Evolutionary conservation across 2,113 vertebrate genomes (phyloP).

Genomic region (Alligator mississippiensis): DNA sequence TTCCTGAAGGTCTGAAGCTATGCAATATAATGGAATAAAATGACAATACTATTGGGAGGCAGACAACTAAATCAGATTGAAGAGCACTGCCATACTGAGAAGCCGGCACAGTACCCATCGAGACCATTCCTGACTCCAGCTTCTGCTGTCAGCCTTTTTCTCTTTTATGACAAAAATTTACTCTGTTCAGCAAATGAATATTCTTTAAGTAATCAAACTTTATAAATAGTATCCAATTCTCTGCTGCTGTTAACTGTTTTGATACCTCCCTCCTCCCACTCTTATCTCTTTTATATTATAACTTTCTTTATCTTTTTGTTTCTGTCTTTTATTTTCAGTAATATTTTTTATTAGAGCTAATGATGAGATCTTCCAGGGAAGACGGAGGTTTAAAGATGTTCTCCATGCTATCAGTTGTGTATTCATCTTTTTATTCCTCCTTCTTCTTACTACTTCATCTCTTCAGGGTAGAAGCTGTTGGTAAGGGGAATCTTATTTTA

Average conservation of each 20-base stretch:
- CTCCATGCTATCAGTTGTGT: conserved; percentile 61
- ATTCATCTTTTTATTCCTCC: conserved; percentile 57
- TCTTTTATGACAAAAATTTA: not conserved
- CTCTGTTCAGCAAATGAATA: not conserved
- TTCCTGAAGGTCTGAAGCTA: too few relatives aligned
- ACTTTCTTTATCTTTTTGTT: conserved; percentile 60
- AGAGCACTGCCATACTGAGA: not conserved
- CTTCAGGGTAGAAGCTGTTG: conserved; percentile 63
- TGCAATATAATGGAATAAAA: not conserved
- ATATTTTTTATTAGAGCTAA: conserved; percentile 63
- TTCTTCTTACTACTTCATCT: conserved; percentile 63
- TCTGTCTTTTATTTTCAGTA: conserved; percentile 64
- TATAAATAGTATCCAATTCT: not conserved
- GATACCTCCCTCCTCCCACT: conserved; percentile 23
- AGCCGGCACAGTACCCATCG: not conserved
- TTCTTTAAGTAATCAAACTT: conserved; percentile 16
- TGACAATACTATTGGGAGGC: not conserved
- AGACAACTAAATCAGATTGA: not conserved
- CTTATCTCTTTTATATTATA: conserved; percentile 34
- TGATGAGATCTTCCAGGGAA: conserved; percentile 65
- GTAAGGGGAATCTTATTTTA: conserved; percentile 69
- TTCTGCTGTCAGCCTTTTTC: conserved; percentile 34
- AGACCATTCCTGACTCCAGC: conserved; percentile 9
- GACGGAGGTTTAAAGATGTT: conserved; percentile 63
- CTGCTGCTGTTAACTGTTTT: conserved; percentile 11